Conservation (phyloP, 2,888 invertebrate species). For the Cistogaster globosa region DNA sequence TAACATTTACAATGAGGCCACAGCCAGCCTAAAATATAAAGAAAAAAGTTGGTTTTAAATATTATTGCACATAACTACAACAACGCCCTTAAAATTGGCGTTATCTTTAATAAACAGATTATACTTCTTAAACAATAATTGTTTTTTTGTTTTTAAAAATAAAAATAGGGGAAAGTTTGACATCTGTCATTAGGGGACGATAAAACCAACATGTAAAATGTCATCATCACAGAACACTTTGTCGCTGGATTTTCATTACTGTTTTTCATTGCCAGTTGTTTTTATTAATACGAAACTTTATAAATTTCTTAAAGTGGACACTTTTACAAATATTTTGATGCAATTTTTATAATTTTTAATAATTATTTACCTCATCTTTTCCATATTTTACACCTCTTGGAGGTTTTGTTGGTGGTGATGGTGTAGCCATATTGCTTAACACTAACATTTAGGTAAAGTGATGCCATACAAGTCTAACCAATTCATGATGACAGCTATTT, state of each 20-base stretch:
- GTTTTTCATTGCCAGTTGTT: background rate
- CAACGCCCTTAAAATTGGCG: slow-evolving; percentile 62
- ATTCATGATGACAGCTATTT: background rate
- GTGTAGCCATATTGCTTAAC: slow-evolving; percentile 62
- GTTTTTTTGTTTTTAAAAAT: slow-evolving; percentile 13
- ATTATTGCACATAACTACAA: background rate
- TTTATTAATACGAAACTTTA: slow-evolving; percentile 4
- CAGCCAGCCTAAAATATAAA: slow-evolving; percentile 86
- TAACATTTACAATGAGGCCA: slow-evolving; percentile 95
- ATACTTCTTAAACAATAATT: background rate
- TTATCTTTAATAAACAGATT: slow-evolving; percentile 31
- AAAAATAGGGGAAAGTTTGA: slow-evolving; percentile 64
- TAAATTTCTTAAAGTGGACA: background rate
- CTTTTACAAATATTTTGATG: slow-evolving; percentile 45
- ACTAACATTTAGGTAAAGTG: slow-evolving; percentile 35
- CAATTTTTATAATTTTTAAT: slow-evolving; percentile 51
- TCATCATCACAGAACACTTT: slow-evolving; percentile 63
- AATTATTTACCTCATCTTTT: slow-evolving; percentile 89
- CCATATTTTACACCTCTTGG: slow-evolving; percentile 93
- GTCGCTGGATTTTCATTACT: slow-evolving; percentile 38
- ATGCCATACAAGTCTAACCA: slow-evolving; percentile 1
- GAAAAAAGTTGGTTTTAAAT: background rate
- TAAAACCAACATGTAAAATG: slow-evolving; percentile 58
- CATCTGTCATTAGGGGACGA: slow-evolving; percentile 59
- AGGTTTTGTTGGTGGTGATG: slow-evolving; percentile 90